A percentile compares a stretch with the other conserved stretches of the same genome.
These are phyloP conservation scores for Abramis brama DNA, from an alignment of 2,113 vertebrate genomes.

Conservation along the genomic window DNA sequence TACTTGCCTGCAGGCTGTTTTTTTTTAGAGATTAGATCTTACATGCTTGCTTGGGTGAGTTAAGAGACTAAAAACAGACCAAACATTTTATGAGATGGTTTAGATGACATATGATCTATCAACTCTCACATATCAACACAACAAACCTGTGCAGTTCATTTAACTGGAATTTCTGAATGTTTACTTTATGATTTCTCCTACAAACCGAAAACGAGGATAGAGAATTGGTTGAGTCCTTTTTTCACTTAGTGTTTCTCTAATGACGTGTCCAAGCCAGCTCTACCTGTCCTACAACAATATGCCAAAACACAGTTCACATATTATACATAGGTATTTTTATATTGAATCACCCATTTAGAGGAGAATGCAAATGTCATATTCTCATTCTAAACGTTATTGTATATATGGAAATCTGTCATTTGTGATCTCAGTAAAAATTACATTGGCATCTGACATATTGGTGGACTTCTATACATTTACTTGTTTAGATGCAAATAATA, in stretches of 20 bases:
- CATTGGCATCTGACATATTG: background rate
- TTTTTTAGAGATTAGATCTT: background rate
- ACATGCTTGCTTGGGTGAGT: slow-evolving; percentile 9
- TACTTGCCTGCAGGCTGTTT: slow-evolving; percentile 8
- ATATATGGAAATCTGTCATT: background rate
- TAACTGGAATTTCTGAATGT: slow-evolving; percentile 10
- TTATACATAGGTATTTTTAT: background rate
- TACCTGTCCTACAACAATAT: background rate
- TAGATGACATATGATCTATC: slow-evolving; percentile 6
- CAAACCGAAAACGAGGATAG: background rate
- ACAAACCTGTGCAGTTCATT: background rate
- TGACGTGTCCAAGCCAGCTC: background rate
- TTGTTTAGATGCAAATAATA: background rate
- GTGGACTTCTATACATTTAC: background rate
- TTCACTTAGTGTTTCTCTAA: background rate
- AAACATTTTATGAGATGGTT: background rate
- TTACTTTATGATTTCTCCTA: background rate
- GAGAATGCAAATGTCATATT: background rate
- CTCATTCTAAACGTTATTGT: background rate
- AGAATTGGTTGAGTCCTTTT: background rate
- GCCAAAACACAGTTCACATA: background rate
- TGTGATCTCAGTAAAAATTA: background rate
- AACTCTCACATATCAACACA: background rate
- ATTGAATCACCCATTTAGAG: background rate
- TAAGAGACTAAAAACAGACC: slow-evolving; percentile 7